Evolutionary conservation across 1,140 invertebrate species (phyloP).

Genomic region (Drosophila watanabei): DNA sequence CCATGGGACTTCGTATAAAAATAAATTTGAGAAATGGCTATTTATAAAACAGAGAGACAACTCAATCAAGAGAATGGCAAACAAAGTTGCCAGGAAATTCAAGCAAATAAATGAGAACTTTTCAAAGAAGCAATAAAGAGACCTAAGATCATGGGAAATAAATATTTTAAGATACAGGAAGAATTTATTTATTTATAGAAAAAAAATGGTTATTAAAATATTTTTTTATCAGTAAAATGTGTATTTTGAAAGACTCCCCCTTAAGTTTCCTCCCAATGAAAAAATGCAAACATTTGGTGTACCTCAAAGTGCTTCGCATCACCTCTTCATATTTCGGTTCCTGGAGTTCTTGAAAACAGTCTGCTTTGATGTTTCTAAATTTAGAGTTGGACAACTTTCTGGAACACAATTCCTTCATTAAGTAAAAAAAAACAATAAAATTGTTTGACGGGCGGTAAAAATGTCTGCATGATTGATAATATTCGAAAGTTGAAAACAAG

Average conservation of each 20-base stretch:
- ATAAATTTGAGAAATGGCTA: conserved; percentile 33
- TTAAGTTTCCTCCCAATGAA: not conserved
- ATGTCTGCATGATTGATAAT: conserved; percentile 63
- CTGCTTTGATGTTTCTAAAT: conserved; percentile 42
- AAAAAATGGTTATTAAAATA: not conserved
- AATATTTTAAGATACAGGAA: not conserved
- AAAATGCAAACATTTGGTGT: not conserved
- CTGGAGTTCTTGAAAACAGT: conserved; percentile 25
- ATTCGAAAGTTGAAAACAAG: conserved; percentile 52
- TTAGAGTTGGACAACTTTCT: conserved; percentile 19
- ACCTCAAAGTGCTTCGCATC: conserved; percentile 5
- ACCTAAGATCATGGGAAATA: not conserved
- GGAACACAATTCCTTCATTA: conserved; percentile 53
- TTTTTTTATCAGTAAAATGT: not conserved
- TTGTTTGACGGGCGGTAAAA: conserved; percentile 42
- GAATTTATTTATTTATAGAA: not conserved
- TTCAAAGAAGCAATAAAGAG: not conserved
- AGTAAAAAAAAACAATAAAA: conserved; percentile 30
- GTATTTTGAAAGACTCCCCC: not conserved
- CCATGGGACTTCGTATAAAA: conserved; percentile 1
- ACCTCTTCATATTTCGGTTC: conserved; percentile 7
- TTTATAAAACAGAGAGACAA: conserved; percentile 48
- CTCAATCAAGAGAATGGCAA: conserved; percentile 56
- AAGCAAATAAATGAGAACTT: not conserved
- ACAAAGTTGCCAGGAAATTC: not conserved